Conservation (phyloP, 2,797 vertebrate genomes). For the Intellagama lesueurii region DNA sequence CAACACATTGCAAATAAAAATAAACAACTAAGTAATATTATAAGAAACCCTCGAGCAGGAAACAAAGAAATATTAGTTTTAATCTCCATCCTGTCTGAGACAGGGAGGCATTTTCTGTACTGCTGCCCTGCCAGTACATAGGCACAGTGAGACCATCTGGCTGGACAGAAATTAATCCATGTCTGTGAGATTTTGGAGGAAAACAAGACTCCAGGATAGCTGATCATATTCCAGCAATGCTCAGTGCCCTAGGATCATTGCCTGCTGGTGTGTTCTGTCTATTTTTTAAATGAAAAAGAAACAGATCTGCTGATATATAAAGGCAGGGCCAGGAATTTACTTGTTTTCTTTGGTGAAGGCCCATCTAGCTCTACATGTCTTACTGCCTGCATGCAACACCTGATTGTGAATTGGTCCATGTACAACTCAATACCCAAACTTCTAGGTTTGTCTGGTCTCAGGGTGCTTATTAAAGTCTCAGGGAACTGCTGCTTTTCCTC, state of each 20-base stretch:
- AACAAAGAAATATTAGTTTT: slow-evolving; percentile 13
- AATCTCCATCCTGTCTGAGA: not conserved
- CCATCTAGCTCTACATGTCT: not conserved
- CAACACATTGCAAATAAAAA: not conserved
- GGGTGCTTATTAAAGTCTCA: no score
- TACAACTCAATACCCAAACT: not conserved
- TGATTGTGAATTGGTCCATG: not conserved
- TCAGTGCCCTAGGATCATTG: slow-evolving; percentile 51
- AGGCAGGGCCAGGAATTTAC: slow-evolving; percentile 30
- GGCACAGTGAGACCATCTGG: slow-evolving; percentile 48
- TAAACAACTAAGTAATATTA: not conserved
- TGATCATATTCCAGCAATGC: slow-evolving; percentile 48
- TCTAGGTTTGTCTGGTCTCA: no score
- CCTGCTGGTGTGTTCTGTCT: slow-evolving; percentile 43
- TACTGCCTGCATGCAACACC: not conserved
- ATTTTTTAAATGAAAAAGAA: slow-evolving; percentile 50
- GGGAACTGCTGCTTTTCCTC: no score
- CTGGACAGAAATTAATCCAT: slow-evolving; percentile 57
- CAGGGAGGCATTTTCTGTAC: not conserved
- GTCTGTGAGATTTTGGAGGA: slow-evolving; percentile 51
- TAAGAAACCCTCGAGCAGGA: accelerated
- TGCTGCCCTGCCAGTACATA: slow-evolving; percentile 9
- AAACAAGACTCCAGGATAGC: slow-evolving; percentile 55
- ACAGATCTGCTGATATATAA: slow-evolving; percentile 40
- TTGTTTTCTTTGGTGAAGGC: slow-evolving; percentile 20